These are phyloP conservation scores for Passer montanus DNA, from an alignment of 2,113 vertebrate species.

Conservation along the genomic window DNA sequence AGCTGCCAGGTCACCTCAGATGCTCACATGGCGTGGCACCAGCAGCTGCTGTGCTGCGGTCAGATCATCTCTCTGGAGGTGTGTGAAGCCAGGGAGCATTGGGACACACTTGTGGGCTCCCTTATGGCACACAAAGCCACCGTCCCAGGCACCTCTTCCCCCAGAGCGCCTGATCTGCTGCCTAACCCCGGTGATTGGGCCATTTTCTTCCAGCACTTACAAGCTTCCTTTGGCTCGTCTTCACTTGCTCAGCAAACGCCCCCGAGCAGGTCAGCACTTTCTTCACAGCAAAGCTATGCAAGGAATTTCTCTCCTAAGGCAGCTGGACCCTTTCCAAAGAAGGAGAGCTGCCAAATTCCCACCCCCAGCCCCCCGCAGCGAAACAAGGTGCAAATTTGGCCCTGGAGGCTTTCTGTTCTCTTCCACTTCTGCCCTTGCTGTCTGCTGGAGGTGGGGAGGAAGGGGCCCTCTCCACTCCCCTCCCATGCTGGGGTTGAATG, in stretches of 20 bases:
- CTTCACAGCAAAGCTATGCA: constrained; percentile 41
- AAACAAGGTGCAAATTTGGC: constrained; percentile 14
- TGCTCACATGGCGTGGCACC: fast-evolving
- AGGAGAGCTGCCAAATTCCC: neutral
- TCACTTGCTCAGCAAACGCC: constrained; percentile 56
- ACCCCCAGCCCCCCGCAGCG: neutral
- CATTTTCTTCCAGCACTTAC: neutral
- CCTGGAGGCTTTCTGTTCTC: neutral
- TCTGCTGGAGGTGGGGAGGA: neutral
- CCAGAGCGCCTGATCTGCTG: neutral
- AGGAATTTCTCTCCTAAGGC: constrained; percentile 61
- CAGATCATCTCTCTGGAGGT: fast-evolving
- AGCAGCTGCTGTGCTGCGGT: neutral
- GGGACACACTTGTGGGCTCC: neutral
- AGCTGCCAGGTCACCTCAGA: neutral
- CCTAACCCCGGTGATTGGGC: neutral
- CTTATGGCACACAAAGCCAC: neutral
- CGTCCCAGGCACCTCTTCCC: neutral
- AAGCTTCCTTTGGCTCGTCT: constrained; percentile 18
- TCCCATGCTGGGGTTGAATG: neutral
- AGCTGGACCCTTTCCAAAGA: constrained; percentile 38
- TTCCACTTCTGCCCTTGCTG: neutral
- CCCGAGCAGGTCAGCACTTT: constrained; percentile 59
- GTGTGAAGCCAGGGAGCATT: neutral
- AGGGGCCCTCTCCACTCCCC: neutral